Base-by-base conservation (phyloP, 1,140 invertebrate species). In the Ceratosolen fusciceps region DNA sequence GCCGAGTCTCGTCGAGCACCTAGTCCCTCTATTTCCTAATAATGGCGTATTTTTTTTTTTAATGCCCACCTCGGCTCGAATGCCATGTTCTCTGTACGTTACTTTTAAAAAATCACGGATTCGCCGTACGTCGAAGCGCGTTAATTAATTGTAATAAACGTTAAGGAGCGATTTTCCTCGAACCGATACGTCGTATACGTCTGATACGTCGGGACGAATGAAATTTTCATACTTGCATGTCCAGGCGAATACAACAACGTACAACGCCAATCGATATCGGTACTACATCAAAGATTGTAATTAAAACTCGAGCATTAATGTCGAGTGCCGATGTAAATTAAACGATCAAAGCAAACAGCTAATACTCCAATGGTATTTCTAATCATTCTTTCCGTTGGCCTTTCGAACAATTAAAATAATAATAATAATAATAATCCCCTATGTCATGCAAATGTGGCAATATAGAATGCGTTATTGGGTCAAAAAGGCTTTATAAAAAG, bases 401-500 rank as follows among this genome's bases (percentile, higher is more conserved):
- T 65, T 14, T 1, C 29, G 37, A 19, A n/a, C n/a, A n/a, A 34
- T 54, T 4, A 5, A 39, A 37, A 12, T 14, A 73, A 29, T 10
- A 60, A 74, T 47, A 31, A 31, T 8, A 74, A 37, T 21, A 39
- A 9, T 2, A n/a, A n/a, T n/a, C n/a, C n/a, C n/a, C n/a, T n/a
- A 16, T 2, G 10, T 7, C 8, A 70, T 47, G n/a, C 21, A 37
- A 16, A 37, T 58, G 8, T 34, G 7, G 39, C 14, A 34, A 37
- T 74, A 24, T 34, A 72, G 5, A 31, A 34, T 54, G 47, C 47
- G 21, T 73, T 58, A 74, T 19, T 65, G n/a, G 34, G 31, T 65
- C 34, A 65, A 65, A 65, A 31, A 65, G 60, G 31, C 60, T 65
- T 65, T 65, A 65, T 34, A 31, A 65, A 37, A 65, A 65, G 60